Base-by-base conservation (phyloP, 2,797 vertebrate species). In the Rhynchotus rufescens region DNA sequence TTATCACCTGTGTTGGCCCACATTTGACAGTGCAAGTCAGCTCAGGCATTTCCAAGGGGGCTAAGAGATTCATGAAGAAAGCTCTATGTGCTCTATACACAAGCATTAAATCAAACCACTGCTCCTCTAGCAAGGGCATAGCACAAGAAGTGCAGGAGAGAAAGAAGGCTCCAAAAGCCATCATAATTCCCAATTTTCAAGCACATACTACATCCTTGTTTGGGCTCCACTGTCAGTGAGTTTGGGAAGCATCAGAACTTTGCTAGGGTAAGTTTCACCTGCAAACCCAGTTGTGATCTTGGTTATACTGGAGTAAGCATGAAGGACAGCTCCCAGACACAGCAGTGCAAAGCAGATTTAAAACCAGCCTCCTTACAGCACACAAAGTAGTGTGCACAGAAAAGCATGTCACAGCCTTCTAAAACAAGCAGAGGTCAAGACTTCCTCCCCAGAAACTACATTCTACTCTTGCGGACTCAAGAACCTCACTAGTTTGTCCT, bases 241-340 rank as follows among this genome's bases (percentile, higher is more conserved):
- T 49, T 47, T 68, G 28, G 22, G 52, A 69, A 66, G 42, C 16
- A 62, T n/a, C 40, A n/a, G 8, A 42, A 16, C 16, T 80, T 78
- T 15, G 51, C 61, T n/a, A 6, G 30, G 30, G 52, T 20, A 36
- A 42, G 19, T 78, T 61, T 86, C 40, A 80, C 15, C 16, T 44
- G 73, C 22, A 89, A 88, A 47, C 21, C 26, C 49, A 32, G n/a
- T 52, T 82, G 65, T 82, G 59, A 80, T 59, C 14, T 68, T 30
- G 75, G 28, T 61, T 51, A 61, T 44, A 36, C 28, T 16, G 14
- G 8, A 34, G 28, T 1, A 16, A 1, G 6, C 19, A 36, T 0
- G 0, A 71, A 77, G 25, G n/a, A 74, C 75, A 77, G 60, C 1
- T 56, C 21, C 38, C 12, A 28, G 54, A 57, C 0, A 1, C 10